phyloP scores from a whole-genome alignment of 2,113 vertebrate species.

The Lasiurus cinereus region DNA sequence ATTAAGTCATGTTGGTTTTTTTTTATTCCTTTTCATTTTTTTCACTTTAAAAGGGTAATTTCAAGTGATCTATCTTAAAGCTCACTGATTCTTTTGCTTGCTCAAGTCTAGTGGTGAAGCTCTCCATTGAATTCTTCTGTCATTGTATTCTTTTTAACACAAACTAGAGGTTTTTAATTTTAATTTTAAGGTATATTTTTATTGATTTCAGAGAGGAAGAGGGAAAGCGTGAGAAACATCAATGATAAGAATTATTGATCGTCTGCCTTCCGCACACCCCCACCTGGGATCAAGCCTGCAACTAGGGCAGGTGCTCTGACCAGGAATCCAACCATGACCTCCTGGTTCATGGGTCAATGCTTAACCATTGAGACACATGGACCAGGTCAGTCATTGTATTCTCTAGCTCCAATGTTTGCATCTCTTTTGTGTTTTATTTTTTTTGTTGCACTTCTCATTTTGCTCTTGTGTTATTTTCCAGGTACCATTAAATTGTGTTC shows the following conservation, averaged over 20 bases:
- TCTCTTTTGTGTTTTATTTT: background rate
- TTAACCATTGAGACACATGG: too few species aligned
- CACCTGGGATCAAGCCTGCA: too few species aligned
- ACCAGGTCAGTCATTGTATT: too few species aligned
- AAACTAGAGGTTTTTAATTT: too few species aligned
- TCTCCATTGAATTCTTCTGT: background rate
- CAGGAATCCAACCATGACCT: too few species aligned
- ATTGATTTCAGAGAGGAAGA: too few species aligned
- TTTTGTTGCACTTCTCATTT: background rate
- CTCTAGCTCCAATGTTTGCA: background rate
- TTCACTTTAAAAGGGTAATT: background rate
- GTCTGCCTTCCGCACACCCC: too few species aligned
- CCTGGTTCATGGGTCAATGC: too few species aligned
- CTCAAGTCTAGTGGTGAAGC: background rate
- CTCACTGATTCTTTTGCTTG: background rate
- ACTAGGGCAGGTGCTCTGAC: too few species aligned
- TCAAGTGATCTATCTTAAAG: background rate
- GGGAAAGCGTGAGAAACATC: too few species aligned
- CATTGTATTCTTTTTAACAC: background rate
- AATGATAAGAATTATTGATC: too few species aligned
- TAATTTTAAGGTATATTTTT: too few species aligned
- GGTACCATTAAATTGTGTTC: background rate
- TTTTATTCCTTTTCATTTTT: background rate
- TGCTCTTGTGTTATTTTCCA: background rate
- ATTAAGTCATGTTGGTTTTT: background rate